Percentiles rank a stretch among this genome's conserved stretches.
These are phyloP conservation scores for Peromyscus attwateri DNA, from an alignment of 2,797 vertebrate genomes.

Conservation along the genomic window DNA sequence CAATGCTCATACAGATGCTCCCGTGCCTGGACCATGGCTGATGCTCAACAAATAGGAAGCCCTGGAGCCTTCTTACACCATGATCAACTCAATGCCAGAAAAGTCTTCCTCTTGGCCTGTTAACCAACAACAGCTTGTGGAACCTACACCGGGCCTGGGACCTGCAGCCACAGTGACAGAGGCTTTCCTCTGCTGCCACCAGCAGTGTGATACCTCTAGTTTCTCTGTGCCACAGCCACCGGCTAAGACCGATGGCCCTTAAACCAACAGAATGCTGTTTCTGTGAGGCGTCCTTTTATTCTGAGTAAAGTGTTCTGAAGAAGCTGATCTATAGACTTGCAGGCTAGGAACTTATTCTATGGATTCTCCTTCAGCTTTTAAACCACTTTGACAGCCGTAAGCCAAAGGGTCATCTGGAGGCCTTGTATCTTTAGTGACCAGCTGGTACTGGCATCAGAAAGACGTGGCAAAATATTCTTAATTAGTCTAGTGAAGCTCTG, in stretches of 20 bases:
- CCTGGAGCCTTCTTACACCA: not conserved
- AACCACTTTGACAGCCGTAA: not conserved
- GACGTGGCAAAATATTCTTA: not conserved
- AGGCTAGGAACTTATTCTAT: not conserved
- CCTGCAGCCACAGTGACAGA: not conserved
- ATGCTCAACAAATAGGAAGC: not conserved
- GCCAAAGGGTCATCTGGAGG: not conserved
- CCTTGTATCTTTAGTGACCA: not conserved
- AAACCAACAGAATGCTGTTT: not conserved
- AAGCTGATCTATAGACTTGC: not conserved
- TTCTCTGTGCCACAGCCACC: not conserved
- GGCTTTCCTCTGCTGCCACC: not conserved
- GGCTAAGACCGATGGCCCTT: not conserved
- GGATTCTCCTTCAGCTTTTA: not conserved
- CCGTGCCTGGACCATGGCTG: not conserved
- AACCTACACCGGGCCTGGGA: not conserved
- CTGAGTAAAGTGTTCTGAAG: not conserved
- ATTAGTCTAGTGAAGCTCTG: not conserved
- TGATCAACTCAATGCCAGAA: not conserved
- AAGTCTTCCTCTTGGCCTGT: not conserved
- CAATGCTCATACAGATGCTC: not conserved
- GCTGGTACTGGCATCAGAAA: not conserved
- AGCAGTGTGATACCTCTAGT: not conserved
- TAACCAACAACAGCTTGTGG: not conserved
- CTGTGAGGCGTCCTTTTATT: not conserved